Base-by-base conservation (phyloP, 2,888 invertebrate genomes). In the Phortica magna region DNA sequence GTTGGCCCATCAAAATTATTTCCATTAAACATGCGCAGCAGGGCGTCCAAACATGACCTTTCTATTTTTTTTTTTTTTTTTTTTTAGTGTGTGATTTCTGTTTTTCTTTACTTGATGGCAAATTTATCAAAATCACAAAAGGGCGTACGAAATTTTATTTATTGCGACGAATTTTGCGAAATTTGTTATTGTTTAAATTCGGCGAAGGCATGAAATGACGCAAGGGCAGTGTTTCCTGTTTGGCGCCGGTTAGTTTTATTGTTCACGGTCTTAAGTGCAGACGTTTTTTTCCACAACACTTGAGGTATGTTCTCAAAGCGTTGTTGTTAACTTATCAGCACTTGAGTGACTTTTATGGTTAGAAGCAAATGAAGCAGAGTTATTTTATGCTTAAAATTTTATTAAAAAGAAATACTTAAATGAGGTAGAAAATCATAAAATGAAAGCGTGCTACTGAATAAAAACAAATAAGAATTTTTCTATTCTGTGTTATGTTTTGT, bases 21-120 rank as follows among this genome's bases (percentile, higher is more conserved):
- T 88, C 80, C 83, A 88, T 86, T 88, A 86, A 86, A 85, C 85
- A 85, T 85, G 85, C 88, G 84, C 85, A 82, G 86, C 88, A 86
- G 88, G 88, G 83, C 82, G 88, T 73, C 72, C 82, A 80, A 88
- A 88, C 61, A 65, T 39, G 19, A 10, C 31, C 22, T 10, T 17
- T n/a, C 64, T 19, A 19, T 22, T 10, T 31, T 12, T 41, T n/a
- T 9, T 9, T 59, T 65, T 42, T 64, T 31, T 17, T 10, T 22
- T n/a, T 9, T 14, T 12, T 64, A 17, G 9, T 42, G 14, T 61
- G 48, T 73, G 65, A 61, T 64, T 74, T 43, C 75, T 17, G 6
- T 61, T 22, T 9, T 59, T 61, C 68, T 77, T 73, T 75, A 78
- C 84, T 79, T 77, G 83, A 83, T 83, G 87, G 86, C 86, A 22